These are phyloP conservation scores for Manacus vitellinus DNA, from an alignment of 2,113 vertebrate genomes.

Conservation along the genomic window DNA sequence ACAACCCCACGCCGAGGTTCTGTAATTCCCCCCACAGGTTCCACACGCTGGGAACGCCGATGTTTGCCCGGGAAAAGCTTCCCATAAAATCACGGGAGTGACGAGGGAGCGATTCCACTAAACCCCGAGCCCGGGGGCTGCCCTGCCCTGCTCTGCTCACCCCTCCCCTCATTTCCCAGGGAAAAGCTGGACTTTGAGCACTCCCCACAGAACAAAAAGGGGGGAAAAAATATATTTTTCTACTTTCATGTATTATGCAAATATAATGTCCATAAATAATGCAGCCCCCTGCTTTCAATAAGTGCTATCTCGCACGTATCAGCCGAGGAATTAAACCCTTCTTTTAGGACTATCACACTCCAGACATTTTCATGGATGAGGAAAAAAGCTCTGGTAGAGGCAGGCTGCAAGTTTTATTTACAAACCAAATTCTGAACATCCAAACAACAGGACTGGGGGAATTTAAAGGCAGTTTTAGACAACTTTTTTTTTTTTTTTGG, in stretches of 20 bases:
- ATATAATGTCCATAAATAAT: constrained; percentile 25
- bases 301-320: not conserved
- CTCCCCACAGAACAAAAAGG: not conserved
- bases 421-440: not conserved
- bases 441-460: not conserved
- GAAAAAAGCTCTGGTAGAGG: not conserved
- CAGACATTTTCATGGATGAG: not conserved
- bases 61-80: not conserved
- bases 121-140: fast-evolving
- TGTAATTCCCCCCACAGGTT: not conserved
- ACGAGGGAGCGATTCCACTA: not conserved
- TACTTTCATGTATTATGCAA: constrained; percentile 42
- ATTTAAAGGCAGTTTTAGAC: not conserved
- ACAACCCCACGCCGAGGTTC: constrained; percentile 22
- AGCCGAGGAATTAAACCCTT: not conserved
- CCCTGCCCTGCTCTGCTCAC: not conserved
- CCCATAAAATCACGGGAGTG: not conserved
- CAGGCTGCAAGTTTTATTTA: not conserved
- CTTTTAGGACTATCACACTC: not conserved
- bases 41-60: not conserved
- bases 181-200: not conserved
- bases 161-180: fast-evolving
- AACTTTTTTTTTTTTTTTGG: not conserved
- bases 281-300: not conserved
- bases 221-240: not conserved